phyloP scores from a whole-genome alignment of 1,140 invertebrate genomes.

The Littorina saxatilis region DNA sequence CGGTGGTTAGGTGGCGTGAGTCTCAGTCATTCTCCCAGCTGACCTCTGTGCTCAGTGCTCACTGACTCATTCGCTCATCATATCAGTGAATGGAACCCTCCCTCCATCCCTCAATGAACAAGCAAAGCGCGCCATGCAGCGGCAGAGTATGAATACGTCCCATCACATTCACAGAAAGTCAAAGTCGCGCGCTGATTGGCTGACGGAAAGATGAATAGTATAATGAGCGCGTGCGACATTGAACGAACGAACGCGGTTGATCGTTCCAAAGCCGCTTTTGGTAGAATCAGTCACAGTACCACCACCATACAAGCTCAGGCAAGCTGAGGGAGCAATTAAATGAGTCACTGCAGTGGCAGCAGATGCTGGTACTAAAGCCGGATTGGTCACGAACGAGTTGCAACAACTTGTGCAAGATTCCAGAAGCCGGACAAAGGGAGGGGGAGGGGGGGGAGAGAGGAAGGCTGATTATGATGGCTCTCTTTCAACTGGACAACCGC shows the following conservation, averaged over 20 bases:
- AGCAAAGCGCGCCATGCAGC: conserved; percentile 2
- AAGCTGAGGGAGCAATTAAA: neutral
- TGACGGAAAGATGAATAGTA: neutral
- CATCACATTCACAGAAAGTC: neutral
- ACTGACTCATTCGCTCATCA: conserved; percentile 18
- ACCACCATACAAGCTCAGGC: too few species aligned
- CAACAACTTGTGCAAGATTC: neutral
- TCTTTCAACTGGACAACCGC: too few species aligned
- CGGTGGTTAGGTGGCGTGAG: too few species aligned
- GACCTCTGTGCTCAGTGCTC: neutral
- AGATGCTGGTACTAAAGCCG: neutral
- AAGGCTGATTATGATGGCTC: too few species aligned
- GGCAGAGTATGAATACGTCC: neutral
- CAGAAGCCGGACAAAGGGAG: neutral
- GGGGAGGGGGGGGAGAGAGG: neutral
- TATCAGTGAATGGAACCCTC: neutral
- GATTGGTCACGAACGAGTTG: conserved; percentile 20
- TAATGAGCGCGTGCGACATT: conserved; percentile 7
- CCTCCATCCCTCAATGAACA: neutral
- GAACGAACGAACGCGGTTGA: neutral
- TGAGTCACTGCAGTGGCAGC: neutral
- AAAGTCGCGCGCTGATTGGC: conserved; percentile 3
- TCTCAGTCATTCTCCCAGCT: too few species aligned
- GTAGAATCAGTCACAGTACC: too few species aligned
- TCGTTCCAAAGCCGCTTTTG: too few species aligned